These are phyloP conservation scores for Stomorhina lunata DNA, from an alignment of 2,888 invertebrate genomes.

Conservation along the genomic window DNA sequence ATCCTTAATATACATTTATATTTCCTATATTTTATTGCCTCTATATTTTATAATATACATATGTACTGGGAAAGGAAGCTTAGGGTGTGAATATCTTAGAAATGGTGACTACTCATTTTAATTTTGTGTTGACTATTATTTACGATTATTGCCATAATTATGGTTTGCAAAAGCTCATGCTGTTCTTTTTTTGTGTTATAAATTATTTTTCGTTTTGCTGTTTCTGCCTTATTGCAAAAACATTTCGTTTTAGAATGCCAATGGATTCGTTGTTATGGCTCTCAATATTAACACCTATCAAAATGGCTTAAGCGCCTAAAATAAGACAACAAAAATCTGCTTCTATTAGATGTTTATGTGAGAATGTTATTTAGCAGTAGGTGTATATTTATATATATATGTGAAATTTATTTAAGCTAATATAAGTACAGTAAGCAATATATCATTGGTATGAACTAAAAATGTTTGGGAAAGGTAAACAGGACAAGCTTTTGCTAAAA, in stretches of 20 bases:
- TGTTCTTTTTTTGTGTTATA: constrained; percentile 41
- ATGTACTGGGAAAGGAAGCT: not conserved
- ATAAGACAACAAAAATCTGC: constrained; percentile 30
- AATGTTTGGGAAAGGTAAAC: constrained; percentile 37
- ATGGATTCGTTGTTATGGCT: constrained; percentile 24
- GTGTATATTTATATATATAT: not conserved
- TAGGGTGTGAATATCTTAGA: not conserved
- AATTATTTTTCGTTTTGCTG: constrained; percentile 28
- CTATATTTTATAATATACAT: not conserved
- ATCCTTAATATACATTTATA: not conserved
- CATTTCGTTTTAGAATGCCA: not conserved
- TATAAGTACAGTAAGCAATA: constrained; percentile 19
- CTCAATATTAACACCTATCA: constrained; percentile 61
- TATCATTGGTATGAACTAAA: constrained; percentile 44
- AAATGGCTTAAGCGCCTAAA: constrained; percentile 56
- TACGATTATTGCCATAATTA: constrained; percentile 65
- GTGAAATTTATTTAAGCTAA: constrained; percentile 10
- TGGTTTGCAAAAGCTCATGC: constrained; percentile 58
- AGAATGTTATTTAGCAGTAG: not conserved
- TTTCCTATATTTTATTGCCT: not conserved
- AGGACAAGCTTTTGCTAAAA: constrained; percentile 41
- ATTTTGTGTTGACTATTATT: constrained; percentile 65
- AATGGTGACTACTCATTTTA: constrained; percentile 51
- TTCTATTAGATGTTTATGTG: constrained; percentile 39
- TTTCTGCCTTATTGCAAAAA: not conserved